Evolutionary conservation across 2,797 vertebrate genomes (phyloP).

Genomic region (Neosilurus hyrtlii): DNA sequence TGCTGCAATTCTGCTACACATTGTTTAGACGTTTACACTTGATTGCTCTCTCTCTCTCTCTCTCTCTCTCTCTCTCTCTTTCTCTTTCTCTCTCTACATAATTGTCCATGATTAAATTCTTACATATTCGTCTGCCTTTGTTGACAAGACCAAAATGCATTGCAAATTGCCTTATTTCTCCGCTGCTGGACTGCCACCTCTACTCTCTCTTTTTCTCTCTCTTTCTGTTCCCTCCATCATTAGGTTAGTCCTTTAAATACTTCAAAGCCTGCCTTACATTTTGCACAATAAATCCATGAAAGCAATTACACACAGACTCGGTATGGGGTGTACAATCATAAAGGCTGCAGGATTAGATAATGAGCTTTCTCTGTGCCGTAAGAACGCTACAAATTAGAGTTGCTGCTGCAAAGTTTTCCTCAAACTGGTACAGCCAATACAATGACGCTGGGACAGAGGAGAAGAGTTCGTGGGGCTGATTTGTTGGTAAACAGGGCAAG

Average conservation of each 20-base stretch:
- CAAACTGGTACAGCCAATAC: constrained; percentile 8
- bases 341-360: constrained; percentile 70
- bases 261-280: constrained; percentile 69
- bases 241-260: constrained; percentile 75
- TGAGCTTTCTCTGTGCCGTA: constrained; percentile 71
- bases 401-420: not conserved
- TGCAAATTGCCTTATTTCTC: constrained; percentile 40
- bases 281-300: constrained; percentile 74
- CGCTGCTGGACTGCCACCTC: constrained; percentile 29
- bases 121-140: constrained; percentile 65
- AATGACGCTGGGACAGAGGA: not conserved
- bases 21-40: constrained; percentile 69
- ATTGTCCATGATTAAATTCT: constrained; percentile 71
- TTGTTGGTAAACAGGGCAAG: not conserved
- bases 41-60: constrained; percentile 60
- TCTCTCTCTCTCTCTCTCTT: constrained; percentile 49
- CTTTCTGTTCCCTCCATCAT: constrained; percentile 68
- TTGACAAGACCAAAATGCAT: constrained; percentile 68
- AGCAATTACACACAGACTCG: constrained; percentile 67
- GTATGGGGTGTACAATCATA: constrained; percentile 58
- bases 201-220: constrained; percentile 42
- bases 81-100: constrained; percentile 49
- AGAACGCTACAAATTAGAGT: constrained; percentile 43
- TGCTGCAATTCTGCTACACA: constrained; percentile 30
- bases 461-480: not conserved